These are phyloP conservation scores for Myiozetetes cayanensis DNA, from an alignment of 2,113 vertebrate genomes.

Conservation along the genomic window DNA sequence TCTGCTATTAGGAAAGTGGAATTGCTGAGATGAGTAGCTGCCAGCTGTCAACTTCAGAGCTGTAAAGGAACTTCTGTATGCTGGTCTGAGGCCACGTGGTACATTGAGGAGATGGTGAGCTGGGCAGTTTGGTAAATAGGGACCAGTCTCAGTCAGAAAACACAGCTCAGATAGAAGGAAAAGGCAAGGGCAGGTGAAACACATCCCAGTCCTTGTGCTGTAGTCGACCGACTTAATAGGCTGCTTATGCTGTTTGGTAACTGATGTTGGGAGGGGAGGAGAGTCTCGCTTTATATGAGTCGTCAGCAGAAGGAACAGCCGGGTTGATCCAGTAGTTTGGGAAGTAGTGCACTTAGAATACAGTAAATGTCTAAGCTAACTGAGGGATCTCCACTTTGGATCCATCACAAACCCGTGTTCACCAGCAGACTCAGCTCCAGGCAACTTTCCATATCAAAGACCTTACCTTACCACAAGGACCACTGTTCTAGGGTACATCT, in stretches of 20 bases:
- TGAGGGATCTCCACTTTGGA: neutral
- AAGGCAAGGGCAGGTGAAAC: neutral
- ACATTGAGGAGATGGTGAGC: accelerated
- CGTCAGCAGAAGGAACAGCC: neutral
- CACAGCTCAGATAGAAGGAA: neutral
- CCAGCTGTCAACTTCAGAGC: neutral
- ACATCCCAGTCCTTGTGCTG: neutral
- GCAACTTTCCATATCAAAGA: neutral
- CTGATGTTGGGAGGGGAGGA: neutral
- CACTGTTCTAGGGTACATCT: neutral
- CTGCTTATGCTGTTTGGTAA: neutral
- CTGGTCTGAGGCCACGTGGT: neutral
- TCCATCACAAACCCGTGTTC: neutral
- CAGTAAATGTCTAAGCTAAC: neutral
- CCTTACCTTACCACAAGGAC: neutral
- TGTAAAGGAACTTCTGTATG: accelerated
- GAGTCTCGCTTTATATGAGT: neutral
- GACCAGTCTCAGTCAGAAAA: neutral
- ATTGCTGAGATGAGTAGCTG: neutral
- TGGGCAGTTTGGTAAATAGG: neutral
- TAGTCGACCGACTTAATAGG: neutral
- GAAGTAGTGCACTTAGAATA: neutral
- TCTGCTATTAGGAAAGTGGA: neutral
- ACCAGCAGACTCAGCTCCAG: neutral
- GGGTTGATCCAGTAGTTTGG: neutral